These are phyloP conservation scores for Alcedo atthis DNA, from an alignment of 2,797 vertebrate species.

Conservation along the genomic window DNA sequence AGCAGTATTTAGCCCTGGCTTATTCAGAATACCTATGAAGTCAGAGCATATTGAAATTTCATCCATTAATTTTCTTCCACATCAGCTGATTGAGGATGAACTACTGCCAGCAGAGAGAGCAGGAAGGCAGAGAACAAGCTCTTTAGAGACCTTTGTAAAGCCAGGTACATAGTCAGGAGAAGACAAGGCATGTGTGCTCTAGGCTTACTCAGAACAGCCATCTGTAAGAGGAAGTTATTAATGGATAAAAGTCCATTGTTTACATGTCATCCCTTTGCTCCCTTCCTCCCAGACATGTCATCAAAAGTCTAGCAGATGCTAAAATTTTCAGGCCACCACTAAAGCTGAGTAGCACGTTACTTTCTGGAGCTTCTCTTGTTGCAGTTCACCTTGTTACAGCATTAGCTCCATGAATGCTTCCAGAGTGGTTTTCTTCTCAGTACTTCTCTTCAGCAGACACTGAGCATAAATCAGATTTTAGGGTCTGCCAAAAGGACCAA, in stretches of 20 bases:
- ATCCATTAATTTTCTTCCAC: not conserved
- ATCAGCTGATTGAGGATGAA: not conserved
- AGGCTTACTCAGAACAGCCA: not conserved
- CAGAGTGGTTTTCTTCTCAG: not conserved
- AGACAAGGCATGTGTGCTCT: not conserved
- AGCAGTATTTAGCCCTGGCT: not conserved
- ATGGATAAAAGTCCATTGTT: not conserved
- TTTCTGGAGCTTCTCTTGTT: not conserved
- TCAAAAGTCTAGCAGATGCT: not conserved
- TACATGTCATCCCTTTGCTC: not conserved
- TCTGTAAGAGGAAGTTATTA: not conserved
- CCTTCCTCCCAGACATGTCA: not conserved
- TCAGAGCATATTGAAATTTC: not conserved
- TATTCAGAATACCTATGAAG: rapidly evolving
- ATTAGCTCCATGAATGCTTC: not conserved
- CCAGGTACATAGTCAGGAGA: not conserved
- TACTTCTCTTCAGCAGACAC: not conserved
- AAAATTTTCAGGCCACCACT: not conserved
- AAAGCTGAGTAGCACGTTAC: not conserved
- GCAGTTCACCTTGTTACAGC: not conserved
- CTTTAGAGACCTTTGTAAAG: not conserved
- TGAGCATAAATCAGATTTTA: not conserved
- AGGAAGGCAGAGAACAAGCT: not conserved
- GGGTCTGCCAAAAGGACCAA: not conserved
- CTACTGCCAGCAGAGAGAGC: not conserved